phyloP scores from a whole-genome alignment of 2,113 vertebrate species.

The Gobio gobio region DNA sequence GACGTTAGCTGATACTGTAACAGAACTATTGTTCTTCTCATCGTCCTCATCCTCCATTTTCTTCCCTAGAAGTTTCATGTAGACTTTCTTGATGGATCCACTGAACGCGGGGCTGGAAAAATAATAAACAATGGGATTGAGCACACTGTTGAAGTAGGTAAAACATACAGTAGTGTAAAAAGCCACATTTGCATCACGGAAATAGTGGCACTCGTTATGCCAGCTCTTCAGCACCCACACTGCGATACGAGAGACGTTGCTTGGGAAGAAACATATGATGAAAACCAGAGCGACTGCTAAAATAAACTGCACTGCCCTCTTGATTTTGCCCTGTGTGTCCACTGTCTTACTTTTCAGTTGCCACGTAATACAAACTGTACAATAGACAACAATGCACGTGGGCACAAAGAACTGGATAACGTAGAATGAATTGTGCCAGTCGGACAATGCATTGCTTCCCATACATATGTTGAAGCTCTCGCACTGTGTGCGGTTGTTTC shows the following conservation, averaged over 20 bases:
- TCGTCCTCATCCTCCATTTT: background rate
- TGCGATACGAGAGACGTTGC: constrained; percentile 71
- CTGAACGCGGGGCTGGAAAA: constrained; percentile 78
- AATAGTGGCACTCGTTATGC: constrained; percentile 70
- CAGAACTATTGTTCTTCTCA: background rate
- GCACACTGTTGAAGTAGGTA: constrained; percentile 81
- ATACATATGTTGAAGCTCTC: constrained; percentile 82
- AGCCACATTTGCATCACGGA: constrained; percentile 69
- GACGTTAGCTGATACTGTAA: background rate
- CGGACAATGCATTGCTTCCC: constrained; percentile 64
- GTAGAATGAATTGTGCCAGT: constrained; percentile 79
- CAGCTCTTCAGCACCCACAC: constrained; percentile 75
- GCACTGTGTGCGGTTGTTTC: constrained; percentile 72
- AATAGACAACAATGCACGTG: constrained; percentile 71
- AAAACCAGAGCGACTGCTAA: constrained; percentile 76
- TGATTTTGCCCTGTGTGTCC: constrained; percentile 74
- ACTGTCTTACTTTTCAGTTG: constrained; percentile 73
- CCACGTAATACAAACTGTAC: constrained; percentile 73
- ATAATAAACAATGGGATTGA: constrained; percentile 80
- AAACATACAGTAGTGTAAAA: constrained; percentile 77
- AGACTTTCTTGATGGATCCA: constrained; percentile 65
- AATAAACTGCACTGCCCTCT: constrained; percentile 75
- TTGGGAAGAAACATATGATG: constrained; percentile 77
- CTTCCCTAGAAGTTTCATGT: constrained; percentile 64
- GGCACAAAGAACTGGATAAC: constrained; percentile 75